Evolutionary conservation across 23 tunicate genomes (phyloP), one percentile per base, ranked within the genome.

Genomic region (Styela clava): DNA sequence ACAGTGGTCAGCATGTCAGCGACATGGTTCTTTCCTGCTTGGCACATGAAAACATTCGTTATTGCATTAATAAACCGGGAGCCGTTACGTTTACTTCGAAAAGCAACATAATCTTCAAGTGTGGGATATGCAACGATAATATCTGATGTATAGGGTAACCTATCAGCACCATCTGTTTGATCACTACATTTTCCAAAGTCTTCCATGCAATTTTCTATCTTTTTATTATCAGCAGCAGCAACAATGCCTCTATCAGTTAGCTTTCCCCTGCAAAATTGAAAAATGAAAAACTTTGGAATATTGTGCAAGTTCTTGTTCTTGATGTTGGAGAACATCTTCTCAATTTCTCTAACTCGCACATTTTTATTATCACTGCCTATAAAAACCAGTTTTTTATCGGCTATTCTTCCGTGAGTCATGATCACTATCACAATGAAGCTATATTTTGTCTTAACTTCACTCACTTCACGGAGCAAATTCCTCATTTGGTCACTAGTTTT

Each of bases 1-100:
- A 85, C 88, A 62, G 68, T 68, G 33, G 74, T 85, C 24, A 85
- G 83, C 83, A 85, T 68, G 28, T 85, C 88, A 51, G 61, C 37
- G 24, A 85, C 83, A 69, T 85, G 83, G 3, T 29, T 33, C 16
- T 30, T 24, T 22, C 52, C 65, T 26, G 88, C 83, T 5, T 78
- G 23, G 56, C 70, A n/a, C 61, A 76, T 69, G 61, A 85, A 85
- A 0, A 85, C 88, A 61, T 85, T 78, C 19, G 78, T 77, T 21
- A 85, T 61, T 2, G 88, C 88, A 31, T 78, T 85, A 2, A 76
- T 85, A 78, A 85, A 85, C 88, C 83, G 77, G 2, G 78, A 51
- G 2, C 78, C 78, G 33, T 73, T 2, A 1, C 2, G 52, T 31
- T 2, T 16, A 73, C 33, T 31, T 1, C 88, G 88, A 69, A 85